Evolutionary conservation across 2,113 vertebrate species (phyloP).

Genomic region (Leuciscus idus): DNA sequence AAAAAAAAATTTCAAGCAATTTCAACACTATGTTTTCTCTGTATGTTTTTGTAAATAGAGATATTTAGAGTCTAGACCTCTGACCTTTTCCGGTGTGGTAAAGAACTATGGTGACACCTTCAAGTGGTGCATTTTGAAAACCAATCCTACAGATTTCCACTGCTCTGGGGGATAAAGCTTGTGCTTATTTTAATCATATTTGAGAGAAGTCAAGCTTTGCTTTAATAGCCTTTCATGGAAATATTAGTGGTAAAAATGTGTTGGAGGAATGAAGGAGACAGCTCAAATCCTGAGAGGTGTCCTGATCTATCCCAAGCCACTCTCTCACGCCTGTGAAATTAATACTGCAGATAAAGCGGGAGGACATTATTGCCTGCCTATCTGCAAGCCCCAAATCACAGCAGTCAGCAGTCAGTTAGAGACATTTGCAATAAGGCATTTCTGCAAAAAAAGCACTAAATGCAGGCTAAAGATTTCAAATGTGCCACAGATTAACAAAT

Average conservation of each 20-base stretch:
- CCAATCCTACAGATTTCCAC: constrained; percentile 68
- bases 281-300: constrained; percentile 64
- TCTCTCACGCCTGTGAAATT: constrained; percentile 19
- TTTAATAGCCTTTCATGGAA: constrained; percentile 76
- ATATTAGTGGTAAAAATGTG: constrained; percentile 71
- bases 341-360: constrained; percentile 42
- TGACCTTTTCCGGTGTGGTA: constrained; percentile 40
- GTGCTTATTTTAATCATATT: constrained; percentile 75
- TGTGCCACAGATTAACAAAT: constrained; percentile 23
- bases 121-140: constrained; percentile 67
- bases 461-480: constrained; percentile 18
- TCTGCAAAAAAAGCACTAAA: background rate
- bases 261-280: constrained; percentile 65
- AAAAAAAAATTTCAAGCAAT: background rate
- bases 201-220: constrained; percentile 74
- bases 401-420: constrained; percentile 45
- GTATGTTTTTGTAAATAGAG: constrained; percentile 7
- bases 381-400: constrained; percentile 27
- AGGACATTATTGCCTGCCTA: constrained; percentile 1
- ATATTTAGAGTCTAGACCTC: background rate
- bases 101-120: constrained; percentile 65
- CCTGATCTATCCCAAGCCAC: constrained; percentile 10
- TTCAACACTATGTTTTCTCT: background rate
- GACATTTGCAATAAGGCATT: constrained; percentile 34
- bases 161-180: constrained; percentile 69